phyloP scores from a whole-genome alignment of 2,113 vertebrate species.

The Acanthochromis polyacanthus region DNA sequence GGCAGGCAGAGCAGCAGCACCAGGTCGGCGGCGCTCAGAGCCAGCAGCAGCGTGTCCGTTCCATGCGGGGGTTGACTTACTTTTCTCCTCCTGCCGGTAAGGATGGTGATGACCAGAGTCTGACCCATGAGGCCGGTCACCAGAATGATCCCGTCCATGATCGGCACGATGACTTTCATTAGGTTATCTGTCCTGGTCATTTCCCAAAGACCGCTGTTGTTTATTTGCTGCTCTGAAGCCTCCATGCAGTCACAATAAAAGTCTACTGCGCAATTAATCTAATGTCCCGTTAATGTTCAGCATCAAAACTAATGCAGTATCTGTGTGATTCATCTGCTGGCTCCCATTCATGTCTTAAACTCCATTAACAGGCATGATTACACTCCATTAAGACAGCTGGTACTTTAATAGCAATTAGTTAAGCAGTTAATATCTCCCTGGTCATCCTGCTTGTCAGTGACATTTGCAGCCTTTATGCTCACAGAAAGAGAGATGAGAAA shows the following conservation, averaged over 20 bases:
- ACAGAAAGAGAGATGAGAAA: background rate
- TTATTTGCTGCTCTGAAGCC: constrained; percentile 45
- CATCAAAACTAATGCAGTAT: constrained; percentile 27
- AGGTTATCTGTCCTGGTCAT: constrained; percentile 18
- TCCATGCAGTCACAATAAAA: constrained; percentile 42
- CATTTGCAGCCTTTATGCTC: constrained; percentile 16
- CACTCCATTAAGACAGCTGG: constrained; percentile 38
- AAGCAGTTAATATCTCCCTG: constrained; percentile 29
- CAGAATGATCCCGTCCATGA: constrained; percentile 81
- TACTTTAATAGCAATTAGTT: constrained; percentile 34
- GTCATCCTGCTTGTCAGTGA: constrained; percentile 36
- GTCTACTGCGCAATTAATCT: constrained; percentile 24
- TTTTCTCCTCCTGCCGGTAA: constrained; percentile 72
- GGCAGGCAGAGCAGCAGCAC: constrained; percentile 82
- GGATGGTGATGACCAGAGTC: constrained; percentile 78
- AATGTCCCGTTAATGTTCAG: constrained; percentile 35
- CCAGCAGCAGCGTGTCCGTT: constrained; percentile 83
- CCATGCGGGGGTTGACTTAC: constrained; percentile 63
- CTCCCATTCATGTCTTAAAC: constrained; percentile 35
- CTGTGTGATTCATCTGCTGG: constrained; percentile 31
- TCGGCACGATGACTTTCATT: constrained; percentile 68
- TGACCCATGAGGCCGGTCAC: constrained; percentile 82
- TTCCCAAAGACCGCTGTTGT: constrained; percentile 33
- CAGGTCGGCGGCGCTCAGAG: constrained; percentile 80
- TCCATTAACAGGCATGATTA: constrained; percentile 34